Conservation (phyloP, 2,888 invertebrate genomes). For the Drosophila anomalata region DNA sequence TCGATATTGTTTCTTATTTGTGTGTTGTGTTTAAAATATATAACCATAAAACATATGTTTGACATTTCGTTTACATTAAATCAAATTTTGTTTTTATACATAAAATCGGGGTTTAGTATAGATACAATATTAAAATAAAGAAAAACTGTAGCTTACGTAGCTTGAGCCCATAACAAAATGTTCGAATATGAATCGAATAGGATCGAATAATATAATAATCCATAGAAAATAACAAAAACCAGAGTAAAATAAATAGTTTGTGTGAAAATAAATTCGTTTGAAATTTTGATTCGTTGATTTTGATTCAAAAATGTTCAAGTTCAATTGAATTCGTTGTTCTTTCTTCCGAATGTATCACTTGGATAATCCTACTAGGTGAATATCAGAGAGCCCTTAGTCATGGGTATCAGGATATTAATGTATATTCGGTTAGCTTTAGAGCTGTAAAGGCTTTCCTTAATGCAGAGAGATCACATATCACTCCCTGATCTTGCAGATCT, state of each 20-base stretch:
- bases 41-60: slow-evolving; percentile 68
- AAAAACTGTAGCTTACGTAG: slow-evolving; percentile 71
- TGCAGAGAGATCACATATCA: slow-evolving; percentile 22
- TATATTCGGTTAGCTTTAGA: slow-evolving; percentile 1
- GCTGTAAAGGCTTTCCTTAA: background rate
- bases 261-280: slow-evolving; percentile 39
- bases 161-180: slow-evolving; percentile 66
- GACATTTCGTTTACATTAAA: slow-evolving; percentile 68
- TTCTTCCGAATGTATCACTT: background rate
- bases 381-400: slow-evolving; percentile 24
- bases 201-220: slow-evolving; percentile 4
- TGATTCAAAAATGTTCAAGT: slow-evolving; percentile 29
- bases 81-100: slow-evolving; percentile 62
- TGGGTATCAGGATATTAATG: background rate
- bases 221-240: slow-evolving; percentile 17
- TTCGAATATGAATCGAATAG: slow-evolving; percentile 21
- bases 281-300: slow-evolving; percentile 33
- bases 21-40: slow-evolving; percentile 48
- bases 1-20: slow-evolving; percentile 20
- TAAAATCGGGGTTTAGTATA: slow-evolving; percentile 62
- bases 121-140: slow-evolving; percentile 49
- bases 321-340: slow-evolving; percentile 8
- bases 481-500: slow-evolving; percentile 9
- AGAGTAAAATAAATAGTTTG: slow-evolving; percentile 30
- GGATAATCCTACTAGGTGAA: background rate